Evolutionary conservation across 2,797 vertebrate genomes (phyloP).

Genomic region (Catharus ustulatus): DNA sequence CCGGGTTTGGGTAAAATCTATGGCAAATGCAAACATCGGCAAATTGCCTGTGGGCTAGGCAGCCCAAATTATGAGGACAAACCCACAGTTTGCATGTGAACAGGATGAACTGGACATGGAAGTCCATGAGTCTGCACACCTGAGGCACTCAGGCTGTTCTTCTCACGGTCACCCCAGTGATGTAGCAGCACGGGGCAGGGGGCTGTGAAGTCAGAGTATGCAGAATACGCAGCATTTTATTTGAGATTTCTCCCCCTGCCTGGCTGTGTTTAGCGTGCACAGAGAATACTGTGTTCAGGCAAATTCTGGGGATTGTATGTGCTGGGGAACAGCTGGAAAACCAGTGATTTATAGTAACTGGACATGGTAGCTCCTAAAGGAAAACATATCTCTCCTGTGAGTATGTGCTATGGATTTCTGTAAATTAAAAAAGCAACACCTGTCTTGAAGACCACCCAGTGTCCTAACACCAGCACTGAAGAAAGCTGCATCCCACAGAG

Average conservation of each 20-base stretch:
- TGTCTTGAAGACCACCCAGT: not conserved
- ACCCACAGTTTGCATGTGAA: not conserved
- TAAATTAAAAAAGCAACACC: not conserved
- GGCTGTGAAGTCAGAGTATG: accelerated
- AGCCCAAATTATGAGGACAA: not conserved
- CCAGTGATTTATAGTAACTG: not conserved
- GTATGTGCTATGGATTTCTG: not conserved
- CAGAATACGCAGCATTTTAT: not conserved
- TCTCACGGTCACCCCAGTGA: accelerated
- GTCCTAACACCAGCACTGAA: not conserved
- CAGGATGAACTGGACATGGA: not conserved
- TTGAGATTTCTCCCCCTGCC: not conserved
- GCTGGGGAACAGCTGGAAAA: not conserved
- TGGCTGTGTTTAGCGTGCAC: not conserved
- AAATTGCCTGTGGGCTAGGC: not conserved
- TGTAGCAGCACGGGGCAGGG: no score
- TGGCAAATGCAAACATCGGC: not conserved
- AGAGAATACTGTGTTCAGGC: not conserved
- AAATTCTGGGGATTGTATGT: not conserved
- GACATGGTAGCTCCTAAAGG: not conserved
- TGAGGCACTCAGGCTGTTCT: not conserved
- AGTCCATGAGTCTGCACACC: not conserved
- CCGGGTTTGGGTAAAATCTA: not conserved
- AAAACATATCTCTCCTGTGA: not conserved
- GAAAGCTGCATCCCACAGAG: not conserved